phyloP scores from a whole-genome alignment of 2,797 vertebrate species.

The Nothura maculosa region DNA sequence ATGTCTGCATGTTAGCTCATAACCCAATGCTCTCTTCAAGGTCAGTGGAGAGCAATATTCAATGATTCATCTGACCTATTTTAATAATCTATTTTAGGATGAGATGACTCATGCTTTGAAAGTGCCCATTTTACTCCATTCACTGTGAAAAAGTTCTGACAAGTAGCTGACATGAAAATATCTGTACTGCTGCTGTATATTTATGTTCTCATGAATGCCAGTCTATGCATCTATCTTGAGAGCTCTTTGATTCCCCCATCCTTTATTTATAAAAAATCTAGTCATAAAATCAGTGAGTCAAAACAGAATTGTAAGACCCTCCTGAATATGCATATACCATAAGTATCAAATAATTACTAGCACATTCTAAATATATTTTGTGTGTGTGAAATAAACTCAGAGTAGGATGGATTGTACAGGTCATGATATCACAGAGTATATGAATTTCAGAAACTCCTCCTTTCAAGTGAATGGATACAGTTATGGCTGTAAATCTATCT shows the following conservation, averaged over 20 bases:
- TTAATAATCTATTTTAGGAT: conserved; percentile 67
- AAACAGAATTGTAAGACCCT: conserved; percentile 28
- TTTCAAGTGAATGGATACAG: background rate
- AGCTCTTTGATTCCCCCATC: conserved; percentile 39
- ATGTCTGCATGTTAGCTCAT: conserved; percentile 2
- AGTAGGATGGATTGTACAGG: background rate
- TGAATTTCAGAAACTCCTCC: background rate
- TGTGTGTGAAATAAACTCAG: background rate
- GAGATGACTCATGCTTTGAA: conserved; percentile 64
- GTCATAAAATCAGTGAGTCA: conserved; percentile 38
- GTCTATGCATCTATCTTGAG: conserved; percentile 42
- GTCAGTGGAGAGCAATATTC: conserved; percentile 56
- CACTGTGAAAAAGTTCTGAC: conserved; percentile 61
- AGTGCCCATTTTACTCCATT: conserved; percentile 67
- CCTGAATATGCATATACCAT: conserved; percentile 32
- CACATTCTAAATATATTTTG: conserved; percentile 11
- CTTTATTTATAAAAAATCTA: conserved; percentile 48
- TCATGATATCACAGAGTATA: background rate
- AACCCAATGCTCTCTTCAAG: conserved; percentile 45
- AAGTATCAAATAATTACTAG: conserved; percentile 7
- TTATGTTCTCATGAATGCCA: conserved; percentile 56
- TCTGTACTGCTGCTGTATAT: conserved; percentile 59
- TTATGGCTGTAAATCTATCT: background rate
- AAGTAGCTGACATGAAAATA: conserved; percentile 71
- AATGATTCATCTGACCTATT: conserved; percentile 74